phyloP scores from a whole-genome alignment of 2,797 vertebrate genomes.

The Hippopotamyrus pictus region DNA sequence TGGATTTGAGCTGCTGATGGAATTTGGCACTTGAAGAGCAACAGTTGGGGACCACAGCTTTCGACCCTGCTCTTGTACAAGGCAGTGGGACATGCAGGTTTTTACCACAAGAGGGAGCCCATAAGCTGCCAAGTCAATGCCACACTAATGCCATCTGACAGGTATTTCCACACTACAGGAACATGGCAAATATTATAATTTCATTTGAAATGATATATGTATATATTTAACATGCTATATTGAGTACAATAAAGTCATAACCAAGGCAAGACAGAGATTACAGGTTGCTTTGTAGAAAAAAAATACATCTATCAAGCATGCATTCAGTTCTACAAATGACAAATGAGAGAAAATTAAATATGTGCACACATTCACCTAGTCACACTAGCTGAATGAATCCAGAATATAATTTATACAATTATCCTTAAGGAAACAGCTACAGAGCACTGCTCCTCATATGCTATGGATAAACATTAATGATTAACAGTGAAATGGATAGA shows the following conservation, averaged over 20 bases:
- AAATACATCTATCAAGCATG: neutral
- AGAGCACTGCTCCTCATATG: neutral
- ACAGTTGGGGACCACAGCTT: neutral
- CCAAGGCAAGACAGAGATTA: neutral
- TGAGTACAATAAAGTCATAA: neutral
- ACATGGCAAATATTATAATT: neutral
- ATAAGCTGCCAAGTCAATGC: neutral
- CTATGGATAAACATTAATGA: neutral
- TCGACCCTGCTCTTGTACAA: neutral
- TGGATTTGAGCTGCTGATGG: neutral
- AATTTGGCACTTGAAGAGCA: neutral
- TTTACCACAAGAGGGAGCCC: conserved; percentile 2
- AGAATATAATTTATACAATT: neutral
- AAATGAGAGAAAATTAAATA: neutral
- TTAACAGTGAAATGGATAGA: neutral
- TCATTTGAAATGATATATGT: neutral
- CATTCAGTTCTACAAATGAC: neutral
- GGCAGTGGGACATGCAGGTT: neutral
- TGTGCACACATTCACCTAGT: neutral
- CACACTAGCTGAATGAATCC: neutral
- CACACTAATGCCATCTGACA: neutral
- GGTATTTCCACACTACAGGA: neutral
- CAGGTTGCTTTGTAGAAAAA: neutral
- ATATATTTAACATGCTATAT: neutral
- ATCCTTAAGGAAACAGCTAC: neutral